These are phyloP conservation scores for Hipposideros armiger DNA, from an alignment of 2,113 vertebrate genomes.

Conservation along the genomic window DNA sequence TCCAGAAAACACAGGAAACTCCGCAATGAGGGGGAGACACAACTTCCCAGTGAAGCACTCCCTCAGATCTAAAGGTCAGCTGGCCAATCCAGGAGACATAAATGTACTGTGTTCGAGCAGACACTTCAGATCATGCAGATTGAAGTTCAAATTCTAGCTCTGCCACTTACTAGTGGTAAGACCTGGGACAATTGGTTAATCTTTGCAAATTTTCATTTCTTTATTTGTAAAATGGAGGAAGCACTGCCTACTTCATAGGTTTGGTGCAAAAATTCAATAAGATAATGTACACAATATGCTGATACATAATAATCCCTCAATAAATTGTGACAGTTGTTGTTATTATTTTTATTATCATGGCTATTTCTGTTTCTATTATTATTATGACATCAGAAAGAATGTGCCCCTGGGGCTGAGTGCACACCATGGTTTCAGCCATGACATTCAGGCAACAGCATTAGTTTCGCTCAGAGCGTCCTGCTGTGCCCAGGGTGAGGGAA, in stretches of 20 bases:
- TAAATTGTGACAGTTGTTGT: background rate
- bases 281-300: background rate
- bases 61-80: background rate
- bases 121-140: background rate
- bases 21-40: background rate
- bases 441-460: background rate
- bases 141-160: background rate
- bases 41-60: background rate
- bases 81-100: background rate
- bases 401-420: background rate
- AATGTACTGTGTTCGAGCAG: background rate
- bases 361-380: background rate
- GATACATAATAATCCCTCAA: background rate
- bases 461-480: background rate
- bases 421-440: background rate
- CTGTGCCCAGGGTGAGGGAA: background rate
- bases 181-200: background rate
- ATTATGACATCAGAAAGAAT: background rate
- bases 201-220: background rate
- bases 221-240: background rate
- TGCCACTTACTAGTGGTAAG: background rate
- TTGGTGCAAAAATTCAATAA: background rate
- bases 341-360: background rate
- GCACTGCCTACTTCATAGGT: background rate
- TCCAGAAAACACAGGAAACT: slow-evolving; percentile 31